phyloP scores from a whole-genome alignment of 2,888 invertebrate species.

The Netelia melanura region DNA sequence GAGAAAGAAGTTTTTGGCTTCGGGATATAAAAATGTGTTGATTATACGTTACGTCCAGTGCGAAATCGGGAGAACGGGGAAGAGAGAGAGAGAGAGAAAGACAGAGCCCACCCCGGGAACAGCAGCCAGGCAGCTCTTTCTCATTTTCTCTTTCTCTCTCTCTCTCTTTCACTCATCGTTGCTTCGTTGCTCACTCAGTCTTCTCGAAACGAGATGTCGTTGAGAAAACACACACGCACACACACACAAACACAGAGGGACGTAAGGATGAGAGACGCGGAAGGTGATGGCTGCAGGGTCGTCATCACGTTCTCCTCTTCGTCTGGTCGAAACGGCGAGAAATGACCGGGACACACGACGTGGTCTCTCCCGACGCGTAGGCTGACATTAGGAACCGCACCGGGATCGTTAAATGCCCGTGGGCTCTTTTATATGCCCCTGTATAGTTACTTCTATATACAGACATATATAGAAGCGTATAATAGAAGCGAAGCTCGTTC shows the following conservation, averaged over 20 bases:
- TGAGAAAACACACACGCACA: constrained; percentile 73
- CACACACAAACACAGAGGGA: constrained; percentile 34
- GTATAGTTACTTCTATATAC: neutral
- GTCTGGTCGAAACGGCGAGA: constrained; percentile 39
- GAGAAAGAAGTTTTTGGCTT: constrained; percentile 82
- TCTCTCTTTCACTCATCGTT: neutral
- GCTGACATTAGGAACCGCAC: constrained; percentile 65
- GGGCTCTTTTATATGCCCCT: constrained; percentile 47
- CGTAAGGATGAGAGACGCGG: constrained; percentile 8
- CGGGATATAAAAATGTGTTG: constrained; percentile 85
- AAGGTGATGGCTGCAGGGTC: constrained; percentile 46
- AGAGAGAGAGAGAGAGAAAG: constrained; percentile 11
- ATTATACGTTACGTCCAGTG: constrained; percentile 82
- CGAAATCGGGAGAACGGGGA: constrained; percentile 59
- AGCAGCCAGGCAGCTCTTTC: neutral
- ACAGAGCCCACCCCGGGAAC: neutral
- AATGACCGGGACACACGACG: constrained; percentile 61
- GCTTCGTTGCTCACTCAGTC: constrained; percentile 10
- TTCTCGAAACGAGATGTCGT: constrained; percentile 77
- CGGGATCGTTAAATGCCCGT: constrained; percentile 79
- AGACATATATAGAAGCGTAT: neutral
- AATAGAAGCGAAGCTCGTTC: constrained; percentile 19
- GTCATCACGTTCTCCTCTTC: constrained; percentile 7
- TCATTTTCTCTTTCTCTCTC: constrained; percentile 2
- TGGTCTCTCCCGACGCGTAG: constrained; percentile 43